Evolutionary conservation across 1,140 invertebrate species (phyloP), one percentile per base, ranked within the genome.

Genomic region (Achatina immaculata): DNA sequence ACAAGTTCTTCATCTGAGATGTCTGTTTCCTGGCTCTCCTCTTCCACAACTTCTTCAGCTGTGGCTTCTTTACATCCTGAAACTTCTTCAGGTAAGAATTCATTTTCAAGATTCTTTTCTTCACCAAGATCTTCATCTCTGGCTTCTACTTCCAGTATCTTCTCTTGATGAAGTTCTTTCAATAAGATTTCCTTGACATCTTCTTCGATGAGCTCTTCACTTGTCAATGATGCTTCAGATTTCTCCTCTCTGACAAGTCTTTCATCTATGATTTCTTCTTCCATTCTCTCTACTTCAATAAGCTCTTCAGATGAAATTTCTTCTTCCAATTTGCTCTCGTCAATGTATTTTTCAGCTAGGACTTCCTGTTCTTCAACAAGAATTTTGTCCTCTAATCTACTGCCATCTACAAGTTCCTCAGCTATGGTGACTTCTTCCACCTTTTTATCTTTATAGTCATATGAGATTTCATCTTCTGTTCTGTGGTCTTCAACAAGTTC

Each of bases 321-420:
- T 48, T 65, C 71, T 75, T 51, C 11, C 45, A 45, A 28, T 28
- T 28, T n/a, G 16, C 40, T 28, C 38, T 71, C 14, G 24, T 75
- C 48, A 72, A 21, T 31, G 45, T 21, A 38, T n/a, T 68, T 55
- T 68, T 51, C 48, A 14, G 11, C 48, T 51, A 24, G 11, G 11
- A 14, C 11, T 51, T 24, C 24, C 48, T 51, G 43, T 69, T 48
- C 72, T 76, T 68, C 73, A 75, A 55, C 28, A 24, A n/a, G 45
- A 36, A 21, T 75, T 24, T 68, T 34, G 28, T 58, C 68, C 7
- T 36, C 42, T 51, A 40, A 21, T 38, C 79, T 48, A 55, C 28
- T 40, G 79, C 68, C 78, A 48, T 48, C 68, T 28, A 75, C 72
- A 28, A 38, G 21, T 45, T 69, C 51, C 38, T 66, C 42, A 34